Base-by-base conservation (phyloP, 2,113 vertebrate genomes). In the Monopterus albus region DNA sequence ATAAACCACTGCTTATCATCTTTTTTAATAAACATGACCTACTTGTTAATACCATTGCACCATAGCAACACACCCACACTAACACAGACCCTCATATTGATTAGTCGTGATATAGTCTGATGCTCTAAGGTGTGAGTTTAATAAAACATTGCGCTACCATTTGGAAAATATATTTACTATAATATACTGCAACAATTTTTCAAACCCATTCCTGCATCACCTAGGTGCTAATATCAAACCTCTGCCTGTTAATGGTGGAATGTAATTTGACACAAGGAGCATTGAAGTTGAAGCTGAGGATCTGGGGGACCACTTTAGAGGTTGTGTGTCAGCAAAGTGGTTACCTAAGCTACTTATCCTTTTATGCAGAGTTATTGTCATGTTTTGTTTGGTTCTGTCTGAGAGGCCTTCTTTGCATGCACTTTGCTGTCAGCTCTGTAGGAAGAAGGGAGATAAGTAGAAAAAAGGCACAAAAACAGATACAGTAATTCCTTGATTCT, bases 291-390 rank as follows among this genome's bases (percentile, higher is more conserved):
- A 83, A 67, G 82, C 61, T 2, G 11, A 59, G 75, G 78, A 87
- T 82, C 82, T 72, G 38, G 42, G 38, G 26, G 72, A 78, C 52
- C 62, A 55, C 73, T 80, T 83, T 78, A 55, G 47, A 76, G 78
- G 67, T 74, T 82, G 70, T 58, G 83, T 85, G 84, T 87, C 79
- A 82, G 82, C 33, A 78, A 71, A 62, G 62, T 79, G 66, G 75
- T 80, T 71, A 62, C 78, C 73, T 88, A 87, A 88, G 86, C 88
- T 82, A 82, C 88, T 90, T 90, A 88, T 78, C 28, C 67, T 65
- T 80, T 89, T 87, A 87, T 75, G 56, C 65, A 55, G 74, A 64
- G 66, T 83, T 82, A 83, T 90, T 85, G 86, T 87, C 73, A 59
- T 84, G 62, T 78, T 85, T 78, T 79, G 31, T 75, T 71, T 55